Base-by-base conservation (phyloP, 2,888 invertebrate genomes). In the Julus scanicus region DNA sequence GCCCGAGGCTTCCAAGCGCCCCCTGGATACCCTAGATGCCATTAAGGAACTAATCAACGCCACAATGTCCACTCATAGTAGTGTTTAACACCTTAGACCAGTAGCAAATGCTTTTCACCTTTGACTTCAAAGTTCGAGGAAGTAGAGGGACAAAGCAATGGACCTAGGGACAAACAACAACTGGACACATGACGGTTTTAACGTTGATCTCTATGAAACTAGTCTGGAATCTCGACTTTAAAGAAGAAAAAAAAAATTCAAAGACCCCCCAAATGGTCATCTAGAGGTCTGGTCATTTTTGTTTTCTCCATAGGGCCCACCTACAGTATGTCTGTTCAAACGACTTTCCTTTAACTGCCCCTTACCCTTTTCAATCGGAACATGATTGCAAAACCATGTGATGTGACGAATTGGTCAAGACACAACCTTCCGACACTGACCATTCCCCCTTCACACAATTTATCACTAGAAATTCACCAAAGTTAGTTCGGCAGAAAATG, bases 21-120 rank as follows among this genome's bases (percentile, higher is more conserved):
- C 71, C 29, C 29, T 29, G 29, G 71, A 71, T 71, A 29, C 71
- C 71, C 71, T 71, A 63, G 71, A 71, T 71, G 71, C 71, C 71
- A 71, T 71, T 71, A 71, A 71, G 71, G 71, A 71, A 71, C 71
- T 71, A 71, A 71, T 71, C 71, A 71, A 29, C 71, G 71, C 71
- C 71, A 71, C 71, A 71, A 71, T 29, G 29, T 20, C 71, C 71
- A 71, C 71, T 71, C 71, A 29, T 20, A 71, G 71, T 9, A 11
- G 71, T 71, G 71, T 71, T 71, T 71, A 71, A 71, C 71, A 71
- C 71, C 71, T 71, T 71, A 71, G 71, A 71, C 71, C 71, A 29
- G 71, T 71, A 29, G 71, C 71, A 71, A 71, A 71, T 71, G 63
- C 71, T 13, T 71, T 71, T 71, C 71, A 71, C 71, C 71, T 71